Evolutionary conservation across 2,797 vertebrate genomes (phyloP), one percentile per base, ranked within the genome.

Genomic region (Gambusia yucatana): DNA sequence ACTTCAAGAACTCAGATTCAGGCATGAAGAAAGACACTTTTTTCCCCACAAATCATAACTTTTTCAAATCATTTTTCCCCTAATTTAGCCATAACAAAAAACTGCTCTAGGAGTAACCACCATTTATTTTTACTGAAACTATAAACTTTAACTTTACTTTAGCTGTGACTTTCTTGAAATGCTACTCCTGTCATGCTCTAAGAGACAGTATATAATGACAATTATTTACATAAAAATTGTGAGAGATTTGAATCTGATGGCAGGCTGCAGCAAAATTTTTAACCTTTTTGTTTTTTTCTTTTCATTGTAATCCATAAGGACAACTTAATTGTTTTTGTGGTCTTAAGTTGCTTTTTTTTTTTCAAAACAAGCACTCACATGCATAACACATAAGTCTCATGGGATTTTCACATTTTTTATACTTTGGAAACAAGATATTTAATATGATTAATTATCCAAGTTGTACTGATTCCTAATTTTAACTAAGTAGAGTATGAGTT

Each of bases 1-100:
- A 85, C 85, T 91, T 84, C 65, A 77, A 73, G 59, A 83, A 69
- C 73, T 81, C 47, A 36, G 71, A 82, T 82, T 89, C 76, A 73
- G 78, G 80, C 73, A 85, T 77, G 77, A 70, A 85, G 70, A 73
- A 82, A 83, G n/a, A 73, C 79, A 82, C 36, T 50, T 33, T 41
- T 76, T 52, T 41, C 41, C 41, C 75, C 36, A 1, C 55, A 63
- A 59, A 25, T 75, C 50, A 46, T 78, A 22, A 61, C 71, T 47
- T 70, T 70, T 30, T 83, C 14, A 79, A 75, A 84, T 47, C 65
- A 61, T 47, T 71, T 46, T 82, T 55, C 77, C 79, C 76, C 36
- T 75, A 72, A 77, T 86, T 89, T 59, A 73, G 50, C 80, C 28
- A 75, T 78, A 75, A 85, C 83, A 50, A 75, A 88, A 87, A 80